Percentiles rank a stretch among this genome's conserved stretches.
phyloP scores from a whole-genome alignment of 1,140 invertebrate genomes.

The Papilio aristodemus region DNA sequence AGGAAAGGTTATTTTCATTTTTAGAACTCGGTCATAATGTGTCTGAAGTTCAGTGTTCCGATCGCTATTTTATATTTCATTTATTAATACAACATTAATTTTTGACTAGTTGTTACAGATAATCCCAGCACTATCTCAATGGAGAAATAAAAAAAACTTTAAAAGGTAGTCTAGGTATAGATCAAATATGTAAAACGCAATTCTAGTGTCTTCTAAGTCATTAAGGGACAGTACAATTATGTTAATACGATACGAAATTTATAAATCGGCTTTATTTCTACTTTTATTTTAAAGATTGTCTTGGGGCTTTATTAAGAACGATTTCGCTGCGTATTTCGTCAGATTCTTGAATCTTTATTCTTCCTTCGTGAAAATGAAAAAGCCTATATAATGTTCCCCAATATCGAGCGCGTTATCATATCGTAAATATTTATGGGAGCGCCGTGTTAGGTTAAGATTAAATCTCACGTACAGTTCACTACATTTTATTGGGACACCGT shows the following conservation, averaged over 20 bases:
- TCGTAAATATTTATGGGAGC: conserved; percentile 48
- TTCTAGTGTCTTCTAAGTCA: background rate
- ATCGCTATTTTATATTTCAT: background rate
- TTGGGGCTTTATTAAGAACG: conserved; percentile 11
- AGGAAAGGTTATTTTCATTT: background rate
- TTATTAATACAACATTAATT: no score
- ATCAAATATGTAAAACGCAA: background rate
- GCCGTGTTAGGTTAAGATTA: conserved; percentile 41
- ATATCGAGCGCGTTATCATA: conserved; percentile 44
- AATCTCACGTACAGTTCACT: conserved; percentile 38
- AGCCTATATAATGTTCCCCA: conserved; percentile 37
- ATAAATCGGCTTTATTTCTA: background rate
- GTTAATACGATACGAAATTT: background rate
- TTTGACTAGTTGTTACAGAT: no score
- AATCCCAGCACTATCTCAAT: no score
- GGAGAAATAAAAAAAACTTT: no score
- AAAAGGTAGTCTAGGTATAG: no score
- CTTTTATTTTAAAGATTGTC: background rate
- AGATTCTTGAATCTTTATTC: conserved; percentile 24
- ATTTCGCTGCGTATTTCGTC: conserved; percentile 16
- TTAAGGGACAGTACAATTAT: no score
- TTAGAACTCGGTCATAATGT: conserved; percentile 1
- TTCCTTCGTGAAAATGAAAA: conserved; percentile 26
- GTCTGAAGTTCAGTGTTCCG: background rate
- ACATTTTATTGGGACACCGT: conserved; percentile 16